Percentiles rank a stretch among this genome's conserved stretches.
phyloP scores from a whole-genome alignment of 1,140 invertebrate genomes.

The Olivierus martensii region DNA sequence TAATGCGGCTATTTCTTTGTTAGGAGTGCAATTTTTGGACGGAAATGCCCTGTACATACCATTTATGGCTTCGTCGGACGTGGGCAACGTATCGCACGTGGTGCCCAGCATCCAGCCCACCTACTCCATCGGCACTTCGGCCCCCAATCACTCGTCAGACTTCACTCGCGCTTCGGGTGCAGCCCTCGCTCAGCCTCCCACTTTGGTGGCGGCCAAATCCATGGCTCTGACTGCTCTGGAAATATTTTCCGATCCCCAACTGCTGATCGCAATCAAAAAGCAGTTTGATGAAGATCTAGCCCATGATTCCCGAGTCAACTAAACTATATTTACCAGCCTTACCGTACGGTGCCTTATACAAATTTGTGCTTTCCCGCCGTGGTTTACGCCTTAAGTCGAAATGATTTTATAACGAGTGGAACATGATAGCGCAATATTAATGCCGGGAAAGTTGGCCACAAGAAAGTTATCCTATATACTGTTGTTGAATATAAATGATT shows the following conservation, averaged over 20 bases:
- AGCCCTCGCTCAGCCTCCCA: constrained; percentile 20
- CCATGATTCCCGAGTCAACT: too few relatives aligned
- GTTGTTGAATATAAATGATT: too few relatives aligned
- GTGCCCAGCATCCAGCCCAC: constrained; percentile 30
- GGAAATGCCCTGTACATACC: neutral
- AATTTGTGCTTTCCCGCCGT: too few relatives aligned
- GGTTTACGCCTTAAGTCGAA: too few relatives aligned
- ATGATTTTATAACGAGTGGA: too few relatives aligned
- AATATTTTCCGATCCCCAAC: constrained; percentile 8
- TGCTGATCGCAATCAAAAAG: constrained; percentile 3
- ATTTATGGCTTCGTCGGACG: constrained; percentile 22
- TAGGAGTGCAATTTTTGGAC: constrained; percentile 5
- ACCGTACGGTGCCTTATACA: too few relatives aligned
- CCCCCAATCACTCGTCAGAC: constrained; percentile 25
- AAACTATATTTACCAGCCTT: too few relatives aligned
- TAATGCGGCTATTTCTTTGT: neutral
- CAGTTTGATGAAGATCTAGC: constrained; percentile 16
- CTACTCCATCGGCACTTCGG: constrained; percentile 24
- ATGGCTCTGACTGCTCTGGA: constrained; percentile 24
- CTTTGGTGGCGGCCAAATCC: constrained; percentile 22
- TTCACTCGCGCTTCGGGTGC: constrained; percentile 25
- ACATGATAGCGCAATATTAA: too few relatives aligned
- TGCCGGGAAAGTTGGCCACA: too few relatives aligned
- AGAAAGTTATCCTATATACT: too few relatives aligned
- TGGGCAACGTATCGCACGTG: constrained; percentile 30